Percentiles rank a stretch among this genome's conserved stretches.
phyloP scores from a whole-genome alignment of 2,113 vertebrate species.

The Hippocampus guttulatus region DNA sequence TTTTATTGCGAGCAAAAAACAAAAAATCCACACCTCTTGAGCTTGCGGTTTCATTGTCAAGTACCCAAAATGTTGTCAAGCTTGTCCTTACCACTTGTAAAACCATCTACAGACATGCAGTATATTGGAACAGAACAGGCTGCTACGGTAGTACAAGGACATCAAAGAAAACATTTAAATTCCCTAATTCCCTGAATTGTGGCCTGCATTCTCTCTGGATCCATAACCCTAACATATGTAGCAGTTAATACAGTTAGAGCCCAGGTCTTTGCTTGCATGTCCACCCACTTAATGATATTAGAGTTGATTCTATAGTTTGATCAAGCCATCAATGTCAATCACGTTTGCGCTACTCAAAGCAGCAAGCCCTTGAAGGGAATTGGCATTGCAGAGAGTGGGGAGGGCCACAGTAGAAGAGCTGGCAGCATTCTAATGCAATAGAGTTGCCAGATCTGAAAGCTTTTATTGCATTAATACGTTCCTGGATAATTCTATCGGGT shows the following conservation, averaged over 20 bases:
- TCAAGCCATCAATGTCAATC: constrained; percentile 70
- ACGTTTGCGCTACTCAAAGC: constrained; percentile 46
- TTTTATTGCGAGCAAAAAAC: no score
- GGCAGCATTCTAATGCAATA: constrained; percentile 57
- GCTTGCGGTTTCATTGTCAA: no score
- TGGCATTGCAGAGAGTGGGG: constrained; percentile 25
- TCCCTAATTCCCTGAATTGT: constrained; percentile 21
- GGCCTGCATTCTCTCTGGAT: constrained; percentile 43
- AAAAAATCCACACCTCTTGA: no score
- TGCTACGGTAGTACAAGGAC: neutral
- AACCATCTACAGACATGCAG: neutral
- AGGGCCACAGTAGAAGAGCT: constrained; percentile 20
- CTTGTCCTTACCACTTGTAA: neutral
- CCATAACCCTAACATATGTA: constrained; percentile 65
- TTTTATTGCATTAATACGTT: constrained; percentile 74
- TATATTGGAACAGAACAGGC: neutral
- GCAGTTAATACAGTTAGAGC: constrained; percentile 62
- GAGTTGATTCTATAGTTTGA: constrained; percentile 49
- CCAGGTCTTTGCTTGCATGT: constrained; percentile 47
- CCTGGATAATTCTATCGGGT: constrained; percentile 77
- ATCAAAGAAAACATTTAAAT: neutral
- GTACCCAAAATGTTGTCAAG: neutral
- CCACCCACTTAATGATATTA: constrained; percentile 59
- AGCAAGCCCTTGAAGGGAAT: constrained; percentile 37
- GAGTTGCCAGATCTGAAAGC: constrained; percentile 61